Evolutionary conservation across 2,113 vertebrate species (phyloP), one percentile per base, ranked within the genome.

Genomic region (Centrocercus urophasianus): DNA sequence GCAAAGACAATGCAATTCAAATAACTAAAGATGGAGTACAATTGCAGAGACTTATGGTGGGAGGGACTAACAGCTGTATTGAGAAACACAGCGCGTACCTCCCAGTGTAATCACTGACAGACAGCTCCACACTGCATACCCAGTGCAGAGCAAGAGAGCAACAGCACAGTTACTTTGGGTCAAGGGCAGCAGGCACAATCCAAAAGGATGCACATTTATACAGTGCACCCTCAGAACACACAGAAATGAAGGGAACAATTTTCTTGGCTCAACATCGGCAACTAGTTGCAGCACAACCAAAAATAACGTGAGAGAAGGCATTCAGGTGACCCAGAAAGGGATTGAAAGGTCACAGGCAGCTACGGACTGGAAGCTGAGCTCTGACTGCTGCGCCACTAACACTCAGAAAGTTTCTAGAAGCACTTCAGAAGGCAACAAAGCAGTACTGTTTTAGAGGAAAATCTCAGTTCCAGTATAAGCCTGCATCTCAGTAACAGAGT

Each of bases 141-240:
- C 60, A 30, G 38, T 48, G 25, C 6, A 65, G 27, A 47, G 21
- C 24, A 28, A 77, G 0, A 47, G 15, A 72, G 65, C 65, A 86
- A 71, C 13, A 22, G 38, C 1, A 40, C 71, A 86, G 79, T 57
- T 81, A 75, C 43, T 78, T 88, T 73, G 90, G 92, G 93, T 84
- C 90, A 94, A 94, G 92, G 95, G 52, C 83, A 95, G n/a, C 22
- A 71, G 56, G 86, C 76, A 90, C 32, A 52, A 70, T 86, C 61
- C 86, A 93, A 86, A 87, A 76, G 88, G 64, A 86, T 69, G 61
- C 6, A 34, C 56, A 47, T 43, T 83, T 90, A 59, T 4, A 4
- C 92, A 86, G 83, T 2, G 70, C 34, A 47, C 21, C 60, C 76
- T n/a, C 45, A 93, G 86, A 61, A 14, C 72, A 63, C 28, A 36